Evolutionary conservation across 2,888 invertebrate genomes (phyloP).

Genomic region (Trichogramma dendrolimi): DNA sequence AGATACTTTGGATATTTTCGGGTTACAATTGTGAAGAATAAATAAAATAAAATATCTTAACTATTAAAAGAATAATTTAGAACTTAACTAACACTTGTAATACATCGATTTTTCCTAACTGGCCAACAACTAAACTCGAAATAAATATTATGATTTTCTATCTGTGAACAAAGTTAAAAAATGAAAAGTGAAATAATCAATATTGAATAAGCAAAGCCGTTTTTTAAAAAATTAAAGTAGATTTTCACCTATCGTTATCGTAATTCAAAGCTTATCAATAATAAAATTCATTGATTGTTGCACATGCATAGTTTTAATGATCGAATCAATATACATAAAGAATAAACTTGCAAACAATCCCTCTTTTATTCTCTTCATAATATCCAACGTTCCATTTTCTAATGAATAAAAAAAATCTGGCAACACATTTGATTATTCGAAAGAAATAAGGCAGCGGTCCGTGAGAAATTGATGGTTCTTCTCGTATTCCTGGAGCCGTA

Average conservation of each 20-base stretch:
- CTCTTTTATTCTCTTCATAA: too few relatives aligned
- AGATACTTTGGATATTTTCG: too few relatives aligned
- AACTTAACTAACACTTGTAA: not conserved
- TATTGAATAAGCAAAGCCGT: not conserved
- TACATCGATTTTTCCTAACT: not conserved
- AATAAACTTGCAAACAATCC: too few relatives aligned
- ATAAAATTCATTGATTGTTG: too few relatives aligned
- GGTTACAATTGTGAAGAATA: not conserved
- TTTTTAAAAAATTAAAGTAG: too few relatives aligned
- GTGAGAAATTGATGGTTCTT: conserved; percentile 26
- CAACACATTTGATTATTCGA: conserved; percentile 24
- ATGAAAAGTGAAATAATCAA: not conserved
- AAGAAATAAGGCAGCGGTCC: conserved; percentile 30
- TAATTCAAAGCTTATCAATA: too few relatives aligned
- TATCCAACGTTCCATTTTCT: not conserved
- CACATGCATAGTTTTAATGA: too few relatives aligned
- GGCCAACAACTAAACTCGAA: not conserved
- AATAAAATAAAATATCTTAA: not conserved
- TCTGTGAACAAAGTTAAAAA: not conserved
- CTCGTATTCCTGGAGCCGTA: too few relatives aligned
- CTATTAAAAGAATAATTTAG: not conserved
- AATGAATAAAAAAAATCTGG: conserved; percentile 16
- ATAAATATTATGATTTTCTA: not conserved
- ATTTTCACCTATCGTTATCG: too few relatives aligned
- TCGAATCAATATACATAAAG: too few relatives aligned